phyloP scores from a whole-genome alignment of 1,140 invertebrate genomes.

The Caenorhabditis briggsae region DNA sequence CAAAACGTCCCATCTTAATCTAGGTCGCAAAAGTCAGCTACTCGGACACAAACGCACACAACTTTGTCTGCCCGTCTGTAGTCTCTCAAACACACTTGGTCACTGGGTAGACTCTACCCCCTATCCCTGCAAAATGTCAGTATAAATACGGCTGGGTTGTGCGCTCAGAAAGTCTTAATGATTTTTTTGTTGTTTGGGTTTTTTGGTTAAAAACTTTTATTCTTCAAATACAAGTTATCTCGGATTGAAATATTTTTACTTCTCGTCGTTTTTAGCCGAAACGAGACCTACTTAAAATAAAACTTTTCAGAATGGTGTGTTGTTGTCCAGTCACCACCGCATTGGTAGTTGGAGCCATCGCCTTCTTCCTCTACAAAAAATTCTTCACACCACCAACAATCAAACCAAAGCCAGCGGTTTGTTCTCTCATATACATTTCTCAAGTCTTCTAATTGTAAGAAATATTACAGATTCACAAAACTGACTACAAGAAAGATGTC shows the following conservation, averaged over 20 bases:
- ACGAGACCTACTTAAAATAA: too few species aligned
- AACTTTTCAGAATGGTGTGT: slow-evolving; percentile 27
- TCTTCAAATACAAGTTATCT: neutral
- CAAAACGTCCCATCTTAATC: neutral
- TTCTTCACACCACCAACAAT: slow-evolving; percentile 36
- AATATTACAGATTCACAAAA: slow-evolving; percentile 57
- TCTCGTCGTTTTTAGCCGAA: too few species aligned
- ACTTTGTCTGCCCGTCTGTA: neutral
- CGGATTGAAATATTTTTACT: too few species aligned
- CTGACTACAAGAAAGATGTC: slow-evolving; percentile 83
- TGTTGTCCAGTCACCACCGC: slow-evolving; percentile 8
- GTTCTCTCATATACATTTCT: neutral
- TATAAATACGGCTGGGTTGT: slow-evolving; percentile 7
- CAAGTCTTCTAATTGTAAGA: neutral
- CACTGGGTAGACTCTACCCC: slow-evolving; percentile 44
- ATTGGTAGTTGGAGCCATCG: slow-evolving; percentile 8
- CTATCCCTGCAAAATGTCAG: neutral
- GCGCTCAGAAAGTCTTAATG: neutral
- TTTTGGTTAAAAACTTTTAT: neutral
- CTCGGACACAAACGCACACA: slow-evolving; percentile 23
- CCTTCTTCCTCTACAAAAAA: slow-evolving; percentile 50
- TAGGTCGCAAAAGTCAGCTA: neutral
- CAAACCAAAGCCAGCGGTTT: slow-evolving; percentile 26
- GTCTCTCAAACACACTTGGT: slow-evolving; percentile 12
- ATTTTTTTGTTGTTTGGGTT: neutral